These are phyloP conservation scores for Heterotis niloticus DNA, from an alignment of 2,113 vertebrate species.

Conservation along the genomic window DNA sequence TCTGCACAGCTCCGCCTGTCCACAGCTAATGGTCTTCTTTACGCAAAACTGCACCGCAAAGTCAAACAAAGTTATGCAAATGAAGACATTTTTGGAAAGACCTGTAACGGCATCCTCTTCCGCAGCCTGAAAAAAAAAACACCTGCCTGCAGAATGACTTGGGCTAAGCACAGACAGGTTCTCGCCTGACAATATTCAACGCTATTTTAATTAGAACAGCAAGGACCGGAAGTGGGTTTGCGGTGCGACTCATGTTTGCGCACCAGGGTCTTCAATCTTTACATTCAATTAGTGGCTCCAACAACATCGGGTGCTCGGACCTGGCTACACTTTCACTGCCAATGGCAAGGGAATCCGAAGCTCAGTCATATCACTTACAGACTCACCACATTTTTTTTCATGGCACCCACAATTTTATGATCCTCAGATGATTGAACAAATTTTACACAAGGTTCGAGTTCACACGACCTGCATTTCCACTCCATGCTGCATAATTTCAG, in stretches of 20 bases:
- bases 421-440: not conserved
- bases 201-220: conserved; percentile 39
- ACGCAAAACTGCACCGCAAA: too few relatives aligned
- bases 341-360: not conserved
- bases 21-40: too few relatives aligned
- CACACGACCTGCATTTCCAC: too few relatives aligned
- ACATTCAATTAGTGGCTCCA: conserved; percentile 42
- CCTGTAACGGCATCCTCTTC: not conserved
- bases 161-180: too few relatives aligned
- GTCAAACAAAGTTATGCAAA: too few relatives aligned
- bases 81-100: not conserved
- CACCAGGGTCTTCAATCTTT: conserved; percentile 43
- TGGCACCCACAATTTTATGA: not conserved
- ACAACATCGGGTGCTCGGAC: conserved; percentile 1
- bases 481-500: too few relatives aligned
- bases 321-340: not conserved
- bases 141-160: not conserved
- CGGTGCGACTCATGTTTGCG: conserved; percentile 40
- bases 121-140: not conserved
- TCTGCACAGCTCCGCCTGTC: too few relatives aligned
- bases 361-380: not conserved
- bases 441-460: not conserved
- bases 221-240: conserved; percentile 39
- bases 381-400: too few relatives aligned
- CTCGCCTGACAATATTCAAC: conserved; percentile 23